Percentiles rank a stretch among this genome's conserved stretches.
phyloP scores from a whole-genome alignment of 2,888 invertebrate species.

The Aplocera efformata region DNA sequence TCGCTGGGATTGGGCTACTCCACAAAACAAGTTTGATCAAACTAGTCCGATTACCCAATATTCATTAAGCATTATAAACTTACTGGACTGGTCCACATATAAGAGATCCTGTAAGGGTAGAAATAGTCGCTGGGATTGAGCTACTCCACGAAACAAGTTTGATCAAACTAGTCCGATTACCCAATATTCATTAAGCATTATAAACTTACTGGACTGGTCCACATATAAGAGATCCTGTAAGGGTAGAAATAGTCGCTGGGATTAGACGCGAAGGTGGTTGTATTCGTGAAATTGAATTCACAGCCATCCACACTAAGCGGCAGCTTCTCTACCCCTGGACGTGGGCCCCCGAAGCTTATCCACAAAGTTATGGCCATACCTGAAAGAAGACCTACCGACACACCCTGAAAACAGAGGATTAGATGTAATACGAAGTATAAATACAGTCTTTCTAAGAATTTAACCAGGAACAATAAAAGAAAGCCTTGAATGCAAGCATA shows the following conservation, averaged over 20 bases:
- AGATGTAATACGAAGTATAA: too few species aligned
- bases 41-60: too few species aligned
- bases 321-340: constrained; percentile 80
- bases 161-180: too few species aligned
- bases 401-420: constrained; percentile 81
- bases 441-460: too few species aligned
- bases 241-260: constrained; percentile 80
- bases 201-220: constrained; percentile 80
- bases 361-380: constrained; percentile 87
- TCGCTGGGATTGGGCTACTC: constrained; percentile 42
- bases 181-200: background rate
- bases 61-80: constrained; percentile 30
- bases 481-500: too few species aligned
- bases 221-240: constrained; percentile 87
- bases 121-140: constrained; percentile 60
- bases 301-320: constrained; percentile 83
- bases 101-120: constrained; percentile 86
- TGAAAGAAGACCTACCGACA: constrained; percentile 81
- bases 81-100: constrained; percentile 84
- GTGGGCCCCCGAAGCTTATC: constrained; percentile 92
- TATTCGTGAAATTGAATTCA: constrained; percentile 46
- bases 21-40: too few species aligned
- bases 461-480: too few species aligned
- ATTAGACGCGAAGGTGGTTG: constrained; percentile 21
- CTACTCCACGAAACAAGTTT: too few species aligned